These are phyloP conservation scores for Pheosia tremula DNA, from an alignment of 2,888 invertebrate species.

Conservation along the genomic window DNA sequence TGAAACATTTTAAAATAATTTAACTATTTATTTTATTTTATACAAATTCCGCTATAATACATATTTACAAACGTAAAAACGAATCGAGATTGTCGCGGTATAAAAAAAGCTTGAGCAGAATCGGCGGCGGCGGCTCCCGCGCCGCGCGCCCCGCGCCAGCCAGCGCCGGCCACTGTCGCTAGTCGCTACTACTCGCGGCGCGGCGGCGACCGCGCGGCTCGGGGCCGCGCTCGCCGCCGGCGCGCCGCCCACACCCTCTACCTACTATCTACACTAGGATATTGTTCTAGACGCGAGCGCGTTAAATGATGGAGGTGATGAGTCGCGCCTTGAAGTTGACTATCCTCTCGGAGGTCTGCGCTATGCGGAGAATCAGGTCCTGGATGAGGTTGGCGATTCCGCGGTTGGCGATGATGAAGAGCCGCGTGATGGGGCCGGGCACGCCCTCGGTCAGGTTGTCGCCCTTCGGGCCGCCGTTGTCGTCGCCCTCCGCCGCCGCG, in stretches of 20 bases:
- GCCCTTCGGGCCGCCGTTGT: constrained; percentile 83
- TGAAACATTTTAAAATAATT: constrained; percentile 53
- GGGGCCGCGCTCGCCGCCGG: constrained; percentile 17
- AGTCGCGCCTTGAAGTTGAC: constrained; percentile 97
- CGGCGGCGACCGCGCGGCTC: constrained; percentile 14
- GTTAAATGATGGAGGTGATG: constrained; percentile 94
- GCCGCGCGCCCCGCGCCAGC: constrained; percentile 36
- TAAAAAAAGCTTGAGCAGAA: constrained; percentile 76
- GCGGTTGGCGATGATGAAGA: constrained; percentile 94
- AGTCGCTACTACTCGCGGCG: constrained; percentile 25
- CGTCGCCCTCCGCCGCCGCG: constrained; percentile 77
- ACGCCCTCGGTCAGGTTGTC: constrained; percentile 92
- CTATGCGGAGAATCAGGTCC: constrained; percentile 94
- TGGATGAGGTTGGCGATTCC: constrained; percentile 94
- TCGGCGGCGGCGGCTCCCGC: constrained; percentile 47
- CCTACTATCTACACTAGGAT: constrained; percentile 52
- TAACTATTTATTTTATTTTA: constrained; percentile 79
- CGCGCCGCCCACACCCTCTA: constrained; percentile 28
- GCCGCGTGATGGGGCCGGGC: constrained; percentile 93
- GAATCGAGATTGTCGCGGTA: constrained; percentile 76
- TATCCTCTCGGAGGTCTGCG: constrained; percentile 95
- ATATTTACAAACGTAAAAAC: constrained; percentile 84
- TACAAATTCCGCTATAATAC: constrained; percentile 83
- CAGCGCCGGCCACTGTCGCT: constrained; percentile 33
- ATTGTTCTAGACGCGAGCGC: constrained; percentile 65